Evolutionary conservation across 2,113 vertebrate species (phyloP).

Genomic region (Scortum barcoo): DNA sequence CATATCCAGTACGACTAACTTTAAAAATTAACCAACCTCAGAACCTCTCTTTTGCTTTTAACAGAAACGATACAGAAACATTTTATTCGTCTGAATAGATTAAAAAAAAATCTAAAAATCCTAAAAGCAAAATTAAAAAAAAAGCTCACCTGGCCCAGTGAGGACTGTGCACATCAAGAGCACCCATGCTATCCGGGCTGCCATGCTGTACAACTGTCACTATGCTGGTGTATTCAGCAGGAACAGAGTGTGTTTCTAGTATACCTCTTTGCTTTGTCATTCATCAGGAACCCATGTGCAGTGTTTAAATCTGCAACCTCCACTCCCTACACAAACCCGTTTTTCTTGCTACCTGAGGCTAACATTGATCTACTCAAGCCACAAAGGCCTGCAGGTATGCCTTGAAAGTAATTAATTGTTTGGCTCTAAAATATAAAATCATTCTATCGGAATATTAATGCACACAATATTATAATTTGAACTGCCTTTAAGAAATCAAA

Average conservation of each 20-base stretch:
- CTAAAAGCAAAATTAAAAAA: too few species aligned
- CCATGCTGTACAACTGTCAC: conserved; percentile 30
- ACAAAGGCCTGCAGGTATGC: too few species aligned
- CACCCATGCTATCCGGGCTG: neutral
- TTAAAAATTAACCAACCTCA: neutral
- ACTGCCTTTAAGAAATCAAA: too few species aligned
- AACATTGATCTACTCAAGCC: too few species aligned
- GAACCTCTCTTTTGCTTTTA: neutral
- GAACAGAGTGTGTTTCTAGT: accelerated
- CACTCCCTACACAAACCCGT: conserved; percentile 8
- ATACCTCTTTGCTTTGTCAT: neutral
- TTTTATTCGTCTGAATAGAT: neutral
- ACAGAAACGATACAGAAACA: neutral
- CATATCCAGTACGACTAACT: neutral
- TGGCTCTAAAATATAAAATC: neutral
- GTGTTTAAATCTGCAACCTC: accelerated
- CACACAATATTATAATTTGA: too few species aligned
- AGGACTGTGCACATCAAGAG: conserved; percentile 15
- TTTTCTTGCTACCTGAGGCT: neutral
- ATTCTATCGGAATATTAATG: neutral
- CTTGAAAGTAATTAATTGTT: too few species aligned
- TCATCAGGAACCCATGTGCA: accelerated
- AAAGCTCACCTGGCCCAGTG: conserved; percentile 52
- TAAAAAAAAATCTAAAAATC: too few species aligned
- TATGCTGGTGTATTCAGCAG: accelerated